Evolutionary conservation across 2,113 vertebrate species (phyloP).

Genomic region (Sterna hirundo): DNA sequence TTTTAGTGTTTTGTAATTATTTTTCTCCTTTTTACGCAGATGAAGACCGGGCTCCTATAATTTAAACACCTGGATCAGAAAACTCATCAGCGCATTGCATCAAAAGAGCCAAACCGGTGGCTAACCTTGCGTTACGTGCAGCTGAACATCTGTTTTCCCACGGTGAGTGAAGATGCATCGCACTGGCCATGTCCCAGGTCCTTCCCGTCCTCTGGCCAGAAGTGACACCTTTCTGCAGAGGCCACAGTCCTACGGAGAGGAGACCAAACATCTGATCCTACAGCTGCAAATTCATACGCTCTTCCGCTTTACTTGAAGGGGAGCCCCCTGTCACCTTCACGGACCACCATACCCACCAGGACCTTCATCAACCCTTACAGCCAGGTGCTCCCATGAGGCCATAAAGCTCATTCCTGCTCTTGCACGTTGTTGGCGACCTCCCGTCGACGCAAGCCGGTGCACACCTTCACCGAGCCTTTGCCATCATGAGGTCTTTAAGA

Average conservation of each 20-base stretch:
- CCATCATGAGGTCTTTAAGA: not conserved
- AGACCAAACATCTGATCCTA: not conserved
- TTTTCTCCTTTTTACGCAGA: not conserved
- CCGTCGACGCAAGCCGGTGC: rapidly evolving
- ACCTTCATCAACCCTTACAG: not conserved
- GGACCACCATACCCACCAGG: too few relatives aligned
- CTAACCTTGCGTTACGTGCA: not conserved
- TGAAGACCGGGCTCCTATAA: not conserved
- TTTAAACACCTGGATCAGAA: not conserved
- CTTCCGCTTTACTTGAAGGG: not conserved
- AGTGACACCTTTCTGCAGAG: not conserved
- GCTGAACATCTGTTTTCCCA: not conserved
- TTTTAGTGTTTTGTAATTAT: not conserved
- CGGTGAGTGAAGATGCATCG: not conserved
- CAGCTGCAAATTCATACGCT: not conserved
- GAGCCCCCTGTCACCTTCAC: not conserved
- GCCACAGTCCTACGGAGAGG: not conserved
- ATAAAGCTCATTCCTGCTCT: not conserved
- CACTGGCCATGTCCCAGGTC: not conserved
- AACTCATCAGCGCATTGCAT: not conserved
- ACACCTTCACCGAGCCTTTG: rapidly evolving
- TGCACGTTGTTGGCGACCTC: not conserved
- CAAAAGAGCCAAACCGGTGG: rapidly evolving
- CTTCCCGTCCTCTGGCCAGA: not conserved
- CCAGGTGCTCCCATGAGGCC: not conserved